Evolutionary conservation across 2,113 vertebrate species (phyloP).

Genomic region (Solenodon paradoxus): DNA sequence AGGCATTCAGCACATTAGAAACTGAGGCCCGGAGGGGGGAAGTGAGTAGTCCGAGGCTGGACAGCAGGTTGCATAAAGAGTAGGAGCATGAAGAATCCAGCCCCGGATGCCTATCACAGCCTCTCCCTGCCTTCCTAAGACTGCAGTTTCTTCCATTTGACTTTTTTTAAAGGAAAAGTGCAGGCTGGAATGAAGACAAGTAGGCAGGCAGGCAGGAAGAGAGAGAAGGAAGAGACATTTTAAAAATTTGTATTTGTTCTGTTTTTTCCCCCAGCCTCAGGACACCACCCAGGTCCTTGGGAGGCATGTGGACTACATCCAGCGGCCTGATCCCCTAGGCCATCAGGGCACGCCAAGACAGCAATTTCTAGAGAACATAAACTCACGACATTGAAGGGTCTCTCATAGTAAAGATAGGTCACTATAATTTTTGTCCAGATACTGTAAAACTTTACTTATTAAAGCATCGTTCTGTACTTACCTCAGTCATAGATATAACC

Average conservation of each 20-base stretch:
- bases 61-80: not conserved
- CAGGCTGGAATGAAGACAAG: no score
- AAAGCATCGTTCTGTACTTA: not conserved
- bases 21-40: not conserved
- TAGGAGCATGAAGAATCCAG: no score
- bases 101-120: not conserved
- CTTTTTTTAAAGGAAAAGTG: no score
- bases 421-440: not conserved
- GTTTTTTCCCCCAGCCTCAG: no score
- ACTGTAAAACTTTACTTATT: not conserved
- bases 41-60: not conserved
- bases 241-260: no score
- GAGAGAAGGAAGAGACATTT: no score
- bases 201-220: no score
- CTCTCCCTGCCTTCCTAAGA: no score
- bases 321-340: no score
- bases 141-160: not conserved
- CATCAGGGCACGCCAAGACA: no score
- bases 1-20: not conserved
- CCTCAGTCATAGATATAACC: not conserved
- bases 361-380: not conserved
- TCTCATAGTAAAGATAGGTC: not conserved
- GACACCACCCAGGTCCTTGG: no score
- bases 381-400: not conserved
- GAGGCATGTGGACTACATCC: no score